Conservation (phyloP, 2,888 invertebrate species). For the Eilema caniola region DNA sequence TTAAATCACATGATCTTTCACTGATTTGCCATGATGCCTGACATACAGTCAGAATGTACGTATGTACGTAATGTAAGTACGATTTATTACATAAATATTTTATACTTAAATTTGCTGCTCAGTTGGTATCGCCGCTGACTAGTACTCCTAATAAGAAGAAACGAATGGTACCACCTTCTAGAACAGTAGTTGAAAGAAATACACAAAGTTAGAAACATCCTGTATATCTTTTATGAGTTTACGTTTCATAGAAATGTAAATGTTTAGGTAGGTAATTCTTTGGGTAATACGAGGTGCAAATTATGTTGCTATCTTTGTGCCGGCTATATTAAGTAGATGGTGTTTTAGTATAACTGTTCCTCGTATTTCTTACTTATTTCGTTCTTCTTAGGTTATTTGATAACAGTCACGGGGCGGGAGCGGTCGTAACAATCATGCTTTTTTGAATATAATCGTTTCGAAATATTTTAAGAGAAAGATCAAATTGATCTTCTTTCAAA, state of each 20-base stretch:
- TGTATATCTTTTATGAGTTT: not conserved
- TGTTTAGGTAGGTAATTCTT: constrained; percentile 27
- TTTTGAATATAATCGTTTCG: no score
- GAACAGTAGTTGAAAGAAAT: not conserved
- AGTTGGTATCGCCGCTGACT: not conserved
- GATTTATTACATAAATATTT: no score
- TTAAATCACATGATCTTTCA: not conserved
- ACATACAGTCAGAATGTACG: no score
- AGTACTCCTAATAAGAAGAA: not conserved
- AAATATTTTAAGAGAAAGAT: no score
- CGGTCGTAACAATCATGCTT: no score
- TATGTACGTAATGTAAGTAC: no score
- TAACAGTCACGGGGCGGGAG: no score
- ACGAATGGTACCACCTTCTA: not conserved
- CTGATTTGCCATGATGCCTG: not conserved
- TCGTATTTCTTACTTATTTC: not conserved
- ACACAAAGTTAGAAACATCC: constrained; percentile 22
- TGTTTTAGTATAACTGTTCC: not conserved
- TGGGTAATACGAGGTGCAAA: constrained; percentile 17
- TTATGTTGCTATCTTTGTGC: constrained; percentile 3
- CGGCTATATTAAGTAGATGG: not conserved
- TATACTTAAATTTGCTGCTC: not conserved
- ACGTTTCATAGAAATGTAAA: constrained; percentile 34
- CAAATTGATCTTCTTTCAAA: no score
- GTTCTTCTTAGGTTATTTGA: no score